Base-by-base conservation (phyloP, 2,113 vertebrate species). In the Neodontobutis hainanensis region DNA sequence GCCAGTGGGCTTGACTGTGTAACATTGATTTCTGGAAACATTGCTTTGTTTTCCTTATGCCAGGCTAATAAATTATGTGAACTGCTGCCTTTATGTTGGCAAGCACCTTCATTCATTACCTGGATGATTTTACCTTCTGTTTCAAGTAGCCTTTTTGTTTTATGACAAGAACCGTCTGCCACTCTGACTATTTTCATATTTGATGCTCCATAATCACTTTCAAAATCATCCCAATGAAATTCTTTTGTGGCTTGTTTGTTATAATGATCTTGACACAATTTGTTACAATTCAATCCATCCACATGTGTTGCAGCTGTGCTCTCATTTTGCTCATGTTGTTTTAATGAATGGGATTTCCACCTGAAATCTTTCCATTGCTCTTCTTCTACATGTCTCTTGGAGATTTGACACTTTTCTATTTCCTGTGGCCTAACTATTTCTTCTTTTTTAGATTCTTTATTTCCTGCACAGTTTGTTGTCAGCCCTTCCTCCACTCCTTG, bases 371-470 rank as follows among this genome's bases (percentile, higher is more conserved):
- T 73, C 10, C 40, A 10, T 0, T 70, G 67, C 65, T 72, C 65
- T 76, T 74, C 83, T 66, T 82, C 78, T 68, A 44, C 65, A 59
- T 48, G 62, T 62, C 73, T 66, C 48, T 34, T 65, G 52, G 80
- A 81, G 50, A 45, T 64, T 61, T 71, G 65, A 68, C 76, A 57
- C 38, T 78, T 63, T 43, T 46, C 75, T 38, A 55, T 74, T 85
- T 80, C 19, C 60, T 45, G 59, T 48, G 67, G 81, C 79, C 73
- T 83, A 70, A 77, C 86, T 73, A 84, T 66, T 58, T 75, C 70
- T 27, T 80, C 65, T 47, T 53, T 75, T 38, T 46, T 38, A 50
- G 19, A 45, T 46, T 8, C 75, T 76, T 81, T 75, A 3, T 67
- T 85, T 85, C 60, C 72, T 2, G 1, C 48, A 42, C 42, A 61